Evolutionary conservation across 2,888 invertebrate species (phyloP), one percentile per base, ranked within the genome.

Genomic region (Platycnemis pennipes): DNA sequence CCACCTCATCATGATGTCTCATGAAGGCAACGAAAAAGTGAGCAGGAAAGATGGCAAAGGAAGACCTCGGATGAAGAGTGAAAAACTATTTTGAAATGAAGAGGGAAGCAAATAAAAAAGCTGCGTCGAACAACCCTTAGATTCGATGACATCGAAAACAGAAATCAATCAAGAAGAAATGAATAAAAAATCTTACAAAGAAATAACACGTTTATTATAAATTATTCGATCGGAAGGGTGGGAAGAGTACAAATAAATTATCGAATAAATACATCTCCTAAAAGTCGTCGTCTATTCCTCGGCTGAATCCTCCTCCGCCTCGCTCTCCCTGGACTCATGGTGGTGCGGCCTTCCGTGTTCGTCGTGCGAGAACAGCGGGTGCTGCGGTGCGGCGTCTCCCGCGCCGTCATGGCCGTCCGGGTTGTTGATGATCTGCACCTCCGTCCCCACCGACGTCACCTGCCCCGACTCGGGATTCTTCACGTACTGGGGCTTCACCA

Each of bases 401-500:
- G 13, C 77, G 4, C 49, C 49, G 13, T 49, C 49, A 11, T 19
- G 13, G 1, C 31, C 31, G 1, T 77, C 77, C 0, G 8, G 31
- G 31, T 77, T 26, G 77, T 13, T 77, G 37, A 77, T 77, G 77
- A 77, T 77, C 77, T 77, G 77, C 16, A 77, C 77, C 37, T 77
- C 77, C 77, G 77, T 77, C 13, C 77, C 77, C 31, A 77, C 37
- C 31, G 77, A 37, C 13, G 77, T 37, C 31, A 77, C 31, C 13
- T 37, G 31, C 4, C 77, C 77, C 8, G 77, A 77, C 4, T 13
- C 13, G 77, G 31, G 13, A 37, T 77, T 31, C 37, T 31, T 37
- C 13, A 77, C 37, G 77, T 77, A 77, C 77, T 31, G 37, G 3
- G 77, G 77, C 77, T 77, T 77, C 77, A 77, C 77, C 77, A 77